These are phyloP conservation scores for Ruditapes philippinarum DNA, from an alignment of 1,140 invertebrate genomes.

Conservation along the genomic window DNA sequence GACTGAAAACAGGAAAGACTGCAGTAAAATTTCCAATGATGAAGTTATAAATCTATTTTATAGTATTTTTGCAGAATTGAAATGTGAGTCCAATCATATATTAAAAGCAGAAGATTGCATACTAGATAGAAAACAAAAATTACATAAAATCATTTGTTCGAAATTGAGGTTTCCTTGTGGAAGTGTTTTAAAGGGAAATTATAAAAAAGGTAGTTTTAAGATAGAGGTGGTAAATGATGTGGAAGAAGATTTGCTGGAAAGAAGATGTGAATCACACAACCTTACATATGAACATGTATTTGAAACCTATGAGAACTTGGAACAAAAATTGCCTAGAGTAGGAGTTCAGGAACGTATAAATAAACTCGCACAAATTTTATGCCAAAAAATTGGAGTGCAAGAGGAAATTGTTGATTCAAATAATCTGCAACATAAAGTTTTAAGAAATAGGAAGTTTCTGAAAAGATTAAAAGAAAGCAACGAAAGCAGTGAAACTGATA, in stretches of 20 bases:
- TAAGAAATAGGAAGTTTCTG: background rate
- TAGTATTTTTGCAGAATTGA: background rate
- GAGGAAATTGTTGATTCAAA: background rate
- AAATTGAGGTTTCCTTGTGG: background rate
- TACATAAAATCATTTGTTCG: constrained; percentile 4
- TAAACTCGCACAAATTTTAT: background rate
- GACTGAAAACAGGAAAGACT: background rate
- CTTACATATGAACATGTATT: background rate
- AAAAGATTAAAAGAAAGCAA: background rate
- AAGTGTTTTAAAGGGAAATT: background rate
- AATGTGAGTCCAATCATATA: background rate
- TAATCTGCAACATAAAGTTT: background rate
- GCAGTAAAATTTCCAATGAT: background rate
- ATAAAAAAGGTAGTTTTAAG: background rate
- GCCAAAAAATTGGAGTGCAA: background rate
- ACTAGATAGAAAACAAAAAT: background rate
- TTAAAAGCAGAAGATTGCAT: background rate
- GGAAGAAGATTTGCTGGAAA: background rate
- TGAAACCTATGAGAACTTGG: background rate
- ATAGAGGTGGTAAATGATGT: background rate
- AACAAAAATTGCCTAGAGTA: background rate
- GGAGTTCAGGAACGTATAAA: background rate
- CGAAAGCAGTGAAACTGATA: background rate
- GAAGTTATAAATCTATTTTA: constrained; percentile 1
- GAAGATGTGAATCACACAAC: background rate